Evolutionary conservation across 2,113 vertebrate genomes (phyloP), one percentile per base, ranked within the genome.

Genomic region (Pholis gunnellus): DNA sequence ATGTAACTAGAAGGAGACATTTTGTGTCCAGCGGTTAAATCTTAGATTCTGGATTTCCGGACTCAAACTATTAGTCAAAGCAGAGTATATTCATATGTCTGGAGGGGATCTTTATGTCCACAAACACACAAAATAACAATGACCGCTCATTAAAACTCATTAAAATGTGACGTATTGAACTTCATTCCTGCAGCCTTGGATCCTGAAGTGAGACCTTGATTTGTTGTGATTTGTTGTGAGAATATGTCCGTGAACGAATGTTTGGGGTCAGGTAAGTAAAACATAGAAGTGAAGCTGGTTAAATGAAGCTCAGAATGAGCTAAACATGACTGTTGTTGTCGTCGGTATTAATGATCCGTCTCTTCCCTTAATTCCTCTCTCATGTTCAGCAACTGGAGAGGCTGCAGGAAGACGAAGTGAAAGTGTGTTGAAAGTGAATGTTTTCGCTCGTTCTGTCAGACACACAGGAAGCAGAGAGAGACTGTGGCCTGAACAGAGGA

Each of bases 361-460:
- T 81, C 31, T 34, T n/a, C 38, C 48, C 38, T 78, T 46, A 46
- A 68, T 81, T 68, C 63, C 81, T 34, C 36, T 52, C 48, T 60
- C 60, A 65, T 31, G 44, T 71, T 85, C 68, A 76, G 77, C 81
- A n/a, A 79, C 84, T 20, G 10, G 0, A 61, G 46, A 40, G 73
- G 9, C 42, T 13, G 67, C 72, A 89, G 88, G 86, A 93, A 94
- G 92, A 69, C n/a, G 93, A 96, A 93, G 93, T 94, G 94, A 95
- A 95, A 95, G 92, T 93, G 87, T 90, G 92, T 93, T 90, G 92
- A 95, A 95, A 95, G 95, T 95, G 94, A 95, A 93, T 90, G 83
- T 90, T 92, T 87, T 87, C 67, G 75, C 72, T 54, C 36, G 44
- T 90, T 84, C 77, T 86, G 65, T 90, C 87, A 89, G 79, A 85